Percentiles rank a stretch among this genome's conserved stretches.
These are phyloP conservation scores for Pachypanchax playfairii DNA, from an alignment of 2,113 vertebrate species.

Conservation along the genomic window DNA sequence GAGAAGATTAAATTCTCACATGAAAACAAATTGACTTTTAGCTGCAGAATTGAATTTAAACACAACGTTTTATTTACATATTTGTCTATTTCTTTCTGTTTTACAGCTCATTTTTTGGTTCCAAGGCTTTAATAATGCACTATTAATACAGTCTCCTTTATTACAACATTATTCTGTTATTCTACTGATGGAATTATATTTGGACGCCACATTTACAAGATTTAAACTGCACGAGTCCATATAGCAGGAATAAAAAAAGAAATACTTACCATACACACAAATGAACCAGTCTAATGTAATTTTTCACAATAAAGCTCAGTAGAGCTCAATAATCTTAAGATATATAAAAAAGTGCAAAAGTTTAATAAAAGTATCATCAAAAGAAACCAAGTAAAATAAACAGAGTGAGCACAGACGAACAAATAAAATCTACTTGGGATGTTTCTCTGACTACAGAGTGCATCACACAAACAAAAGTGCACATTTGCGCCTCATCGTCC, in stretches of 20 bases:
- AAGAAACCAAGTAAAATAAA: too few relatives aligned
- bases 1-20: slow-evolving; percentile 7
- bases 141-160: neutral
- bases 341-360: too few relatives aligned
- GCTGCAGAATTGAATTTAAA: neutral
- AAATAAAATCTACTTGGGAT: too few relatives aligned
- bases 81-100: neutral
- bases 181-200: neutral
- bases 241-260: slow-evolving; percentile 4
- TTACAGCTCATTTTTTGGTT: neutral
- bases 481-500: slow-evolving; percentile 72
- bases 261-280: neutral
- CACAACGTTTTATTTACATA: neutral
- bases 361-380: too few relatives aligned
- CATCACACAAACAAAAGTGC: neutral
- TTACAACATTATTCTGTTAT: too few relatives aligned
- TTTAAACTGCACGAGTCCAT: slow-evolving; percentile 20
- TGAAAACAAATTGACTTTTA: slow-evolving; percentile 10
- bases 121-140: neutral
- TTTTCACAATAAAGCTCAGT: slow-evolving; percentile 13
- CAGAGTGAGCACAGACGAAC: too few relatives aligned
- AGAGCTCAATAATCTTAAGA: neutral
- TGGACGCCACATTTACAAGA: slow-evolving; percentile 27
- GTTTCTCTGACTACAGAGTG: too few relatives aligned
- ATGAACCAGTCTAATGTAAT: neutral